phyloP scores from a whole-genome alignment of 2,113 vertebrate species.

The Gopherus evgoodei region DNA sequence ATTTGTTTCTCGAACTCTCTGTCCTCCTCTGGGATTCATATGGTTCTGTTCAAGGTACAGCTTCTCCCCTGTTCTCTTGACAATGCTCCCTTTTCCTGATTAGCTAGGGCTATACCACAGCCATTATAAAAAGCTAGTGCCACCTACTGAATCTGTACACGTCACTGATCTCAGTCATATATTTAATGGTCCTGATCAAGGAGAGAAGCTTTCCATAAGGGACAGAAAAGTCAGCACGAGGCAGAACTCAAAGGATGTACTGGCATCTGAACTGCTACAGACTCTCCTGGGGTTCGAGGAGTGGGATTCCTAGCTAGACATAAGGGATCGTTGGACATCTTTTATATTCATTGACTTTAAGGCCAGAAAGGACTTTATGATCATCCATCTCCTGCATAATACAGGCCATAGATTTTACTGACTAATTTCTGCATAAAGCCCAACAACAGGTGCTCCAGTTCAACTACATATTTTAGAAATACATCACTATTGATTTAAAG shows the following conservation, averaged over 20 bases:
- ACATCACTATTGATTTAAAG: neutral
- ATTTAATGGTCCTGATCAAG: neutral
- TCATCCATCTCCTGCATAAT: neutral
- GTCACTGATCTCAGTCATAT: neutral
- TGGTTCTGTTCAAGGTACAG: neutral
- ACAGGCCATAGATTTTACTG: neutral
- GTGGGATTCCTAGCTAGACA: neutral
- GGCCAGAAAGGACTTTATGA: neutral
- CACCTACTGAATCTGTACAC: neutral
- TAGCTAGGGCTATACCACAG: neutral
- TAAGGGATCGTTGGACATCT: neutral
- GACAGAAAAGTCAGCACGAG: neutral
- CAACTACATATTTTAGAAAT: neutral
- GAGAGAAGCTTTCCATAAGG: neutral
- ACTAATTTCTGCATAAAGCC: neutral
- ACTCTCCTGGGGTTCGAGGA: neutral
- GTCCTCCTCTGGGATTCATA: neutral
- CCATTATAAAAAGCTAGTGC: neutral
- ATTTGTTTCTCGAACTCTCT: accelerated
- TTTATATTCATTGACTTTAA: neutral
- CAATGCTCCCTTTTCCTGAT: neutral
- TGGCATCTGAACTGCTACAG: neutral
- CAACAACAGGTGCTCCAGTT: neutral
- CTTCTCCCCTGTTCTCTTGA: neutral
- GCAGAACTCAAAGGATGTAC: neutral